Base-by-base conservation (phyloP, 2,888 invertebrate genomes). In the Leistus spinibarbis region DNA sequence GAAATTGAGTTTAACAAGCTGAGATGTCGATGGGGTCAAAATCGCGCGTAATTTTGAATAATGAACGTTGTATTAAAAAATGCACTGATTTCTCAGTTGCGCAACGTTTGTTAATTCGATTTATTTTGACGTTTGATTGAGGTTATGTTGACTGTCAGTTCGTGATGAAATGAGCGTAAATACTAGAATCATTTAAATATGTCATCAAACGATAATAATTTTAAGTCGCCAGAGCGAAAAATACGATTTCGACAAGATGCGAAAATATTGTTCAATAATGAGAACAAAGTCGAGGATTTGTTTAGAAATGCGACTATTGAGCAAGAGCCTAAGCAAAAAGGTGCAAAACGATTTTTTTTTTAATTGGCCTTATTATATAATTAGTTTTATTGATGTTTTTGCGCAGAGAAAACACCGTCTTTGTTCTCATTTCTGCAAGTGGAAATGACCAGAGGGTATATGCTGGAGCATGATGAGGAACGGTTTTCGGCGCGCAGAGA, bases 381-480 rank as follows among this genome's bases (percentile, higher is more conserved):
- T 9, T 4, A 19, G 13, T 20, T 27, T 66, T 63, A 24, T 16
- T 24, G 2, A 23, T 63, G 66, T 40, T 20, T 60, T 67, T 40
- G 19, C 80, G 66, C 77, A 84, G 83, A 80, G 76, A 82, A 81
- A 77, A 79, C 77, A 73, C 82, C 84, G 1, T 85, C 90, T 20
- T 82, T 91, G 65, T 87, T 90, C 79, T 88, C 91, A 73, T 97
- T 96, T 86, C 86, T 97, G 75, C 90, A 91, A 81, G 91, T 95
- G 67, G 98, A 98, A 86, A 87, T 98, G 80, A 96, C 95, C 4
- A 89, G 98, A 80, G 97, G 97, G 16, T 99, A 99, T 87, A 90
- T 95, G 78, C 86, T 98, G 74, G 97, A 99, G 86, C 93, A 98
- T 84, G 98, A 99, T 82, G 97, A 98, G 84, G 96, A 95, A 83